Evolutionary conservation across 1,140 invertebrate genomes (phyloP).

Genomic region (Drosophila sturtevanti): DNA sequence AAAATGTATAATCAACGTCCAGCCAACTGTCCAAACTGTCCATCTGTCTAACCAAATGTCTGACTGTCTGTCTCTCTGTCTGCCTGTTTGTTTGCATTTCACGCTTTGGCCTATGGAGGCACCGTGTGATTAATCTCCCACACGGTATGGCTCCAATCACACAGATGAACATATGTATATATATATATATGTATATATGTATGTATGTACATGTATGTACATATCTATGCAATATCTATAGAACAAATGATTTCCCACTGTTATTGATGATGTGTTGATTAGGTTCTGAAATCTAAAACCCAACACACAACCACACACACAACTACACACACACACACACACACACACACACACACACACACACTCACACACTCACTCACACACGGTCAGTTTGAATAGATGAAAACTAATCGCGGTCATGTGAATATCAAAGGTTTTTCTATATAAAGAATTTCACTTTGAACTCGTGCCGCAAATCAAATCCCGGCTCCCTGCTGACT

Average conservation of each 20-base stretch:
- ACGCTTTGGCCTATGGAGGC: conserved; percentile 54
- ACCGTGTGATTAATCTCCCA: conserved; percentile 70
- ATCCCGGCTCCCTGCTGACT: conserved; percentile 34
- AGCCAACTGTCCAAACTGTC: conserved; percentile 24
- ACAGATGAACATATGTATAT: neutral
- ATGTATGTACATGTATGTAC: neutral
- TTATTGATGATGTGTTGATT: conserved; percentile 82
- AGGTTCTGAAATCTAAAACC: conserved; percentile 64
- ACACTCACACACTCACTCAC: neutral
- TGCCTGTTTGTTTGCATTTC: conserved; percentile 67
- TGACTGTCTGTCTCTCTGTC: neutral
- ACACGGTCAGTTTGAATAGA: neutral
- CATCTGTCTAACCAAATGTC: conserved; percentile 7
- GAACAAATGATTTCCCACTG: conserved; percentile 75
- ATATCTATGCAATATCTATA: conserved; percentile 15
- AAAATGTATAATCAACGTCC: conserved; percentile 71
- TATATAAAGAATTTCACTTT: conserved; percentile 73
- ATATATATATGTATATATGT: neutral
- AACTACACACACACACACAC: neutral
- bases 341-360: neutral
- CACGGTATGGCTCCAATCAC: conserved; percentile 34
- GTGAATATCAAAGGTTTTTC: conserved; percentile 55
- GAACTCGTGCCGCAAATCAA: conserved; percentile 65
- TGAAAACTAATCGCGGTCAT: conserved; percentile 70
- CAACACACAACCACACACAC: neutral